These are phyloP conservation scores for Diarsia brunnea DNA, from an alignment of 2,888 invertebrate genomes.

Conservation along the genomic window DNA sequence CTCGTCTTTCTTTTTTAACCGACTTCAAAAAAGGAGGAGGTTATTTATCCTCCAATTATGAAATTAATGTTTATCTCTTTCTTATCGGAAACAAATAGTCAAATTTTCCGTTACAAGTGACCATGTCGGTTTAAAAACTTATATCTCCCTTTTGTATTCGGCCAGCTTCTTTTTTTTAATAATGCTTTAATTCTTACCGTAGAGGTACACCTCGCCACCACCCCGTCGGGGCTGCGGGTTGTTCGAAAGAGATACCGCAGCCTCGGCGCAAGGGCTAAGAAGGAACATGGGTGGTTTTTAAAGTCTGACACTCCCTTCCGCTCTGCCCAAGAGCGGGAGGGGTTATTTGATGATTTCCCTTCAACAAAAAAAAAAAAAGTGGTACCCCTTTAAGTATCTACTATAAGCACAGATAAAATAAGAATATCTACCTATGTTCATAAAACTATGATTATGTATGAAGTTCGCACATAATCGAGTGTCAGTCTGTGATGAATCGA, in stretches of 20 bases:
- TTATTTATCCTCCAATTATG: neutral
- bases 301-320: too few species aligned
- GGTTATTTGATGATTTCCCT: too few species aligned
- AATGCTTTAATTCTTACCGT: neutral
- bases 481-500: slow-evolving; percentile 38
- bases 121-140: too few species aligned
- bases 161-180: neutral
- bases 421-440: neutral
- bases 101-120: too few species aligned
- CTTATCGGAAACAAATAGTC: neutral
- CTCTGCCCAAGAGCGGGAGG: too few species aligned
- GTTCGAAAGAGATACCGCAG: too few species aligned
- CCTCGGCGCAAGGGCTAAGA: too few species aligned
- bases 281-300: too few species aligned
- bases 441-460: neutral
- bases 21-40: too few species aligned
- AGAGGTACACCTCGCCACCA: too few species aligned
- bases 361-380: too few species aligned
- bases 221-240: too few species aligned
- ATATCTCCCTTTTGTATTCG: neutral
- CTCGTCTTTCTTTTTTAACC: neutral
- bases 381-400: neutral
- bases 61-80: neutral
- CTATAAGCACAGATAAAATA: neutral
- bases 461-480: slow-evolving; percentile 33